Conservation (phyloP, 2,113 vertebrate genomes). For the Ciconia boyciana region DNA sequence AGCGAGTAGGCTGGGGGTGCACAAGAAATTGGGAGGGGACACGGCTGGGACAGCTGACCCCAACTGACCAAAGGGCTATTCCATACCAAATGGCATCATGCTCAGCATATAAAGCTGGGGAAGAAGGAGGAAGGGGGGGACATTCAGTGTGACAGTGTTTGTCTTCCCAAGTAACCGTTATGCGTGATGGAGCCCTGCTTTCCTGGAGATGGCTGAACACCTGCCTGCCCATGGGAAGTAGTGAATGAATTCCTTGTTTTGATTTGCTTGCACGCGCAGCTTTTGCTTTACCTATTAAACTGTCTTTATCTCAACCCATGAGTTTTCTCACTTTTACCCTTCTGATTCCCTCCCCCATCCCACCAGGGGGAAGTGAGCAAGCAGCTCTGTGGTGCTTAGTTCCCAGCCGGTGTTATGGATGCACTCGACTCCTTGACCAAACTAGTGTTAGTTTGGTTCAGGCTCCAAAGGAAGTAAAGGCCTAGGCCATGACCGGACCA, state of each 20-base stretch:
- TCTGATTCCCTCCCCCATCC: rapidly evolving
- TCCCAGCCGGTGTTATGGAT: rapidly evolving
- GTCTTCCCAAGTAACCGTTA: not conserved
- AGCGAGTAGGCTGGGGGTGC: not conserved
- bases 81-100: rapidly evolving
- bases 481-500: not conserved
- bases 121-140: not conserved
- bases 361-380: rapidly evolving
- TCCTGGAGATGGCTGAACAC: not conserved
- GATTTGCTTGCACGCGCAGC: rapidly evolving
- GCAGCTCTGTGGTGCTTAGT: rapidly evolving
- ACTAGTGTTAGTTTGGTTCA: not conserved
- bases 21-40: not conserved
- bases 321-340: not conserved
- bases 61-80: not conserved
- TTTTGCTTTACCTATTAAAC: not conserved
- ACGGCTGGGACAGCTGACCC: not conserved
- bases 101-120: not conserved
- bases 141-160: rapidly evolving
- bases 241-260: not conserved
- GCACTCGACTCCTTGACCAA: not conserved
- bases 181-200: rapidly evolving
- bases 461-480: not conserved
- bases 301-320: not conserved
- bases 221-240: not conserved